Conservation (phyloP, 2,113 vertebrate genomes). For the Oreochromis niloticus region DNA sequence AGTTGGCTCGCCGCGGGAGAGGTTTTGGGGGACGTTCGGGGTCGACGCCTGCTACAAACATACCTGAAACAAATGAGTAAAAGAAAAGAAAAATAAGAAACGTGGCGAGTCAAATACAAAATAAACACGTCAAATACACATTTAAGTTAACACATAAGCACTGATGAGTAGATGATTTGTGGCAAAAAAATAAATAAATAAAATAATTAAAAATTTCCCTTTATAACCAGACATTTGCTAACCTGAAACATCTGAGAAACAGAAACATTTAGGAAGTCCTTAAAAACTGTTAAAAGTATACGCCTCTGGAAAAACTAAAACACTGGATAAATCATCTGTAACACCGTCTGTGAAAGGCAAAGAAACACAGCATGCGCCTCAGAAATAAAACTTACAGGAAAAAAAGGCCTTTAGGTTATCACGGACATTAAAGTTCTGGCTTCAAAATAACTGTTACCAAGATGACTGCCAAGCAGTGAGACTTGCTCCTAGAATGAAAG, state of each 20-base stretch:
- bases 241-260: neutral
- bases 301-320: neutral
- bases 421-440: neutral
- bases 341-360: neutral
- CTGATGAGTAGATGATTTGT: neutral
- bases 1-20: conserved; percentile 87
- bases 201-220: accelerated
- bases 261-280: neutral
- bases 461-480: neutral
- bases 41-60: conserved; percentile 68
- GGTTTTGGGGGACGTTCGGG: conserved; percentile 90
- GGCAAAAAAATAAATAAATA: neutral
- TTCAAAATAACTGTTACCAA: neutral
- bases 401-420: neutral
- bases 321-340: neutral
- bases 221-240: neutral
- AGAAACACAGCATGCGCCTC: accelerated
- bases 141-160: neutral
- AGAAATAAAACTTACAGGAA: neutral
- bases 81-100: neutral
- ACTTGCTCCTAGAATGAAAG: neutral
- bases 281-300: neutral
- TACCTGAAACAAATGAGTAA: conserved; percentile 18
- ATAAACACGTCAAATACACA: accelerated
- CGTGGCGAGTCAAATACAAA: neutral